Base-by-base conservation (phyloP, 2,797 vertebrate genomes). In the Ctenopoma multispine region DNA sequence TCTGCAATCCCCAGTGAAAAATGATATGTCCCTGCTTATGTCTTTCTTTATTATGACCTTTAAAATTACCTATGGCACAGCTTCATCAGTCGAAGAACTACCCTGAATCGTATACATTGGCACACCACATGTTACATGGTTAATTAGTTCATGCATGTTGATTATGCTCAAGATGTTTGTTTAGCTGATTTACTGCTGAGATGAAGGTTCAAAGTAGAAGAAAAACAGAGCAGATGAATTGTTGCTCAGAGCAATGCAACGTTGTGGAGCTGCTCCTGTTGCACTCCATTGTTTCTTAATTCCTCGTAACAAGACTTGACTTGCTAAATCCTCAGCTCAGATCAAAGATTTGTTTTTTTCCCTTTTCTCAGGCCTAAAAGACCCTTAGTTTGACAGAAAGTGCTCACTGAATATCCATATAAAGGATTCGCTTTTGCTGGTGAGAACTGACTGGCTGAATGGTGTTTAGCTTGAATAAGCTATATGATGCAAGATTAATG, bases 401-500 rank as follows among this genome's bases (percentile, higher is more conserved):
- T 31, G 69, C 79, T 71, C 23, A n/a, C 69, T 82, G 77, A 86
- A 82, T 82, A 87, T 68, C 81, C 67, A 89, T 85, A 48, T 36
- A 11, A 55, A 75, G 67, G 72, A 84, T 84, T 72, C 69, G 83
- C 68, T 61, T 81, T 67, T 75, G 68, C 78, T 73, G 53, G 75
- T 63, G 74, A 77, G 72, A 77, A 21, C 74, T 82, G 63, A 66
- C 76, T 61, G 12, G n/a, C 59, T 31, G 79, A 70, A 72, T 61
- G 56, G 10, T 56, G 56, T 49, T 63, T n/a, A n/a, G 59, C 68
- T 58, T 77, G 48, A 75, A 68, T 59, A 66, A 23, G 12, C 36
- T 68, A 38, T 67, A 53, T 70, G 55, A 73, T 24, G 57, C 13
- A 51, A 27, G n/a, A 63, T 51, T 24, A 66, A 14, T 1, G 7